These are phyloP conservation scores for Allochrocebus solatus DNA, from an alignment of 2,797 vertebrate genomes.

Conservation along the genomic window DNA sequence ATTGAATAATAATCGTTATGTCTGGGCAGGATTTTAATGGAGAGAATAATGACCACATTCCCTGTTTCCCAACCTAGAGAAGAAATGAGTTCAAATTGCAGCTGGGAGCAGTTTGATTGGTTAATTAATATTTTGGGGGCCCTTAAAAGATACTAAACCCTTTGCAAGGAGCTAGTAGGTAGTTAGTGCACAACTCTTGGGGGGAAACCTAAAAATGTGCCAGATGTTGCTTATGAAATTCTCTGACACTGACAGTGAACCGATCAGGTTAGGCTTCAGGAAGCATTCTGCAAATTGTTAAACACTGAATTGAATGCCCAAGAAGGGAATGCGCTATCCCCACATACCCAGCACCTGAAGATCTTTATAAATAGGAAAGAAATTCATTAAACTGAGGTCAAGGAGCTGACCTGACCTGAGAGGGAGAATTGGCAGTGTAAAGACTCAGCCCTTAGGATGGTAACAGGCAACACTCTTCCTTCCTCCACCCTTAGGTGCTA, in stretches of 20 bases:
- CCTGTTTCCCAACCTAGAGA: conserved; percentile 6
- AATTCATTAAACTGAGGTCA: background rate
- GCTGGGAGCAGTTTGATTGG: background rate
- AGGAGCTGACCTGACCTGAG: background rate
- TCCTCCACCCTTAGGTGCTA: fast-evolving
- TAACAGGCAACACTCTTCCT: background rate
- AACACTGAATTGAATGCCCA: background rate
- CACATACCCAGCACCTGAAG: background rate
- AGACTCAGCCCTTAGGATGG: background rate
- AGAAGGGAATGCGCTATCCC: background rate
- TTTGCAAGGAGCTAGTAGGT: background rate
- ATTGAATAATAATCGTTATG: conserved; percentile 24
- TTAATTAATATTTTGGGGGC: background rate
- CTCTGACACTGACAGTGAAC: background rate
- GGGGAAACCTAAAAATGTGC: background rate
- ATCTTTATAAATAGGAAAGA: background rate
- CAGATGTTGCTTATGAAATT: background rate
- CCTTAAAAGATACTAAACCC: background rate
- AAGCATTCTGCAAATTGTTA: background rate
- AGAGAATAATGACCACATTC: conserved; percentile 14
- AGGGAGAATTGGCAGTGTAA: background rate
- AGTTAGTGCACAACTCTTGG: background rate
- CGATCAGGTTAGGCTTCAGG: background rate
- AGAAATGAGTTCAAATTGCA: background rate
- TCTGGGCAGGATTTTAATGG: conserved; percentile 47